These are phyloP conservation scores for Drosophila gunungcola DNA, from an alignment of 1,140 invertebrate species.

Conservation along the genomic window DNA sequence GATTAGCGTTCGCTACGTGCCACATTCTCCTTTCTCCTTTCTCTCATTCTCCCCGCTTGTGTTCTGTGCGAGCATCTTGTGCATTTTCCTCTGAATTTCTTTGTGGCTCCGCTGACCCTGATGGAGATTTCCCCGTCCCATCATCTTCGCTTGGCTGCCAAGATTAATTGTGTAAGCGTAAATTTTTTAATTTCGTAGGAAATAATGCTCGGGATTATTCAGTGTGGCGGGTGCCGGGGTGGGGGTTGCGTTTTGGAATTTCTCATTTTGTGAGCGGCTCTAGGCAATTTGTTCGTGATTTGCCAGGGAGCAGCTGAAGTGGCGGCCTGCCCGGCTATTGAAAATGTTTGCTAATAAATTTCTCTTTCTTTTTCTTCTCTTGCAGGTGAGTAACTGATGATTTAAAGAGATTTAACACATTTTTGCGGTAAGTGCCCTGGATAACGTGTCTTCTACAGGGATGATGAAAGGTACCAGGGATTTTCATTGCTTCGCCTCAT, in stretches of 20 bases:
- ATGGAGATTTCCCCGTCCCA: constrained; percentile 22
- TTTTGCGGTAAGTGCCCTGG: constrained; percentile 47
- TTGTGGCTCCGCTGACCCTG: constrained; percentile 10
- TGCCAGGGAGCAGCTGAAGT: constrained; percentile 21
- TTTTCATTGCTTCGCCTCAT: not conserved
- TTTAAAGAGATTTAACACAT: constrained; percentile 18
- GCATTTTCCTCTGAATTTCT: constrained; percentile 68
- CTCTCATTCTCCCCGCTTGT: not conserved
- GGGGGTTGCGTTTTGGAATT: constrained; percentile 50
- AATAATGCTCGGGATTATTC: constrained; percentile 58
- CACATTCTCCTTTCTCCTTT: constrained; percentile 60
- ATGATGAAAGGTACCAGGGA: not conserved
- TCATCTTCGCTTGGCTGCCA: constrained; percentile 39
- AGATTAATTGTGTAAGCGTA: constrained; percentile 81
- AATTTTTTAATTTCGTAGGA: constrained; percentile 83
- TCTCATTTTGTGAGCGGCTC: constrained; percentile 36
- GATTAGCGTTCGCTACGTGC: constrained; percentile 80
- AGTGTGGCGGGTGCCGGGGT: constrained; percentile 8
- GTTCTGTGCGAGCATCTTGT: constrained; percentile 45
- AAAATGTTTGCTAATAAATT: constrained; percentile 46
- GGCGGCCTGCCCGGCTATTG: constrained; percentile 25
- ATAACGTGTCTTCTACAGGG: too few relatives aligned
- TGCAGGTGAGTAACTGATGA: constrained; percentile 49
- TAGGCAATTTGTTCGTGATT: constrained; percentile 67
- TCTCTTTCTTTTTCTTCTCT: constrained; percentile 5